Percentiles rank a stretch among this genome's conserved stretches.
Evolutionary conservation across 2,113 vertebrate species (phyloP).

Genomic region (Sebastes schlegelii): DNA sequence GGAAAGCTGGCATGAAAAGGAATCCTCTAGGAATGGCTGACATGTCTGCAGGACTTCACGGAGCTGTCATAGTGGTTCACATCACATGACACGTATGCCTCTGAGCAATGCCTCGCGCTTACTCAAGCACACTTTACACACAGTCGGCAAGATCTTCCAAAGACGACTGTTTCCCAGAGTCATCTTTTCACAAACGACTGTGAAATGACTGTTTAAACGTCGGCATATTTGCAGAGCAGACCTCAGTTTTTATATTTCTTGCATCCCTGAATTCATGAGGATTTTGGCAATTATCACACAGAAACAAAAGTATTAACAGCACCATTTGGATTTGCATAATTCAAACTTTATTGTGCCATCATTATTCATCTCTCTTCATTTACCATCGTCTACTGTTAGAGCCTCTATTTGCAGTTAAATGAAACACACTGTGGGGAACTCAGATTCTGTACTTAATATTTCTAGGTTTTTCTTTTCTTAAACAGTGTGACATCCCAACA

Average conservation of each 20-base stretch:
- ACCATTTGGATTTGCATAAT: conserved; percentile 31
- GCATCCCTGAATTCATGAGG: neutral
- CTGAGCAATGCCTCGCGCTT: neutral
- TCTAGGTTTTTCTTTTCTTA: too few relatives aligned
- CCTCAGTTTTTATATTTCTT: neutral
- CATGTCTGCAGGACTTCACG: conserved; percentile 33
- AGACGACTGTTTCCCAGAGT: conserved; percentile 16
- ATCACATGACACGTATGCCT: conserved; percentile 19
- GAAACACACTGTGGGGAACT: neutral
- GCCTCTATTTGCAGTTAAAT: conserved; percentile 11
- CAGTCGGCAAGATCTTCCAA: neutral
- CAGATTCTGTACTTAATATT: neutral
- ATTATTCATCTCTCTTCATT: conserved; percentile 4
- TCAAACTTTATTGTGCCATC: conserved; percentile 7
- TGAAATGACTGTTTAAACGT: neutral
- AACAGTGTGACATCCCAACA: too few relatives aligned
- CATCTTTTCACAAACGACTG: neutral
- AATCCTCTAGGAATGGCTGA: conserved; percentile 56
- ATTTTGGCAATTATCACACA: conserved; percentile 8
- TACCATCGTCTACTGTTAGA: neutral
- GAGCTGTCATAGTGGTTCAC: conserved; percentile 29
- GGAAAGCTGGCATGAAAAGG: conserved; percentile 60
- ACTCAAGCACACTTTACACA: neutral
- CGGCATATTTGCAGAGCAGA: neutral
- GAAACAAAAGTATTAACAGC: conserved; percentile 17